Evolutionary conservation across 2,888 invertebrate species (phyloP).

Genomic region (Chydorus sphaericus): DNA sequence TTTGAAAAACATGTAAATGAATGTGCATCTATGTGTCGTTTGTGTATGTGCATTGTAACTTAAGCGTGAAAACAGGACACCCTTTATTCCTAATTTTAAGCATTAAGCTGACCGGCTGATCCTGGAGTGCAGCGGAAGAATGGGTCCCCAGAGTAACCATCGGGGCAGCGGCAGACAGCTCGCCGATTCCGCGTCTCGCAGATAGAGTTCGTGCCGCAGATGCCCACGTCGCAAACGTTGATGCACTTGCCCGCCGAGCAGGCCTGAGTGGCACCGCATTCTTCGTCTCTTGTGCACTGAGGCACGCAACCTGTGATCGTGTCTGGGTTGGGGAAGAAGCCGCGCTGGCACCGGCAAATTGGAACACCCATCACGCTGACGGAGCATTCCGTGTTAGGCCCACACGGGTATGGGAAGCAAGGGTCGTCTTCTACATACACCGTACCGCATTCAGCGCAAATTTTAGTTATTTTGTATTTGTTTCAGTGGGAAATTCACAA

Average conservation of each 20-base stretch:
- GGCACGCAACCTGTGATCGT: slow-evolving; percentile 26
- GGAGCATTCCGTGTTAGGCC: slow-evolving; percentile 23
- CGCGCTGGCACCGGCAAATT: slow-evolving; percentile 23
- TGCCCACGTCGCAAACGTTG: slow-evolving; percentile 49
- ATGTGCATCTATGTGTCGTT: no score
- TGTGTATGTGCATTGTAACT: no score
- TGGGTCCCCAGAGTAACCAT: slow-evolving; percentile 65
- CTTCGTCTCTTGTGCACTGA: slow-evolving; percentile 41
- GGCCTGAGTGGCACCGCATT: slow-evolving; percentile 53
- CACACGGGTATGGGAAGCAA: slow-evolving; percentile 23
- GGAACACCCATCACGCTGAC: slow-evolving; percentile 20
- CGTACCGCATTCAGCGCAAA: no score
- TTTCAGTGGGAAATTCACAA: no score
- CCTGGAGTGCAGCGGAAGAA: slow-evolving; percentile 43
- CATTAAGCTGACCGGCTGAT: no score
- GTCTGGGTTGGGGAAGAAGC: slow-evolving; percentile 25
- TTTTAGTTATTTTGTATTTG: no score
- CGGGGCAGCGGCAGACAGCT: slow-evolving; percentile 56
- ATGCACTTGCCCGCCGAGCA: slow-evolving; percentile 63
- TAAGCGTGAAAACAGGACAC: no score
- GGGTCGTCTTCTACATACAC: no score
- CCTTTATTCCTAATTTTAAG: no score
- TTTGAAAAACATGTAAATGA: no score
- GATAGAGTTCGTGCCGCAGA: slow-evolving; percentile 41
- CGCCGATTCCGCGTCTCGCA: slow-evolving; percentile 62